phyloP scores from a whole-genome alignment of 2,888 invertebrate species.

The Xylota sylvarum region DNA sequence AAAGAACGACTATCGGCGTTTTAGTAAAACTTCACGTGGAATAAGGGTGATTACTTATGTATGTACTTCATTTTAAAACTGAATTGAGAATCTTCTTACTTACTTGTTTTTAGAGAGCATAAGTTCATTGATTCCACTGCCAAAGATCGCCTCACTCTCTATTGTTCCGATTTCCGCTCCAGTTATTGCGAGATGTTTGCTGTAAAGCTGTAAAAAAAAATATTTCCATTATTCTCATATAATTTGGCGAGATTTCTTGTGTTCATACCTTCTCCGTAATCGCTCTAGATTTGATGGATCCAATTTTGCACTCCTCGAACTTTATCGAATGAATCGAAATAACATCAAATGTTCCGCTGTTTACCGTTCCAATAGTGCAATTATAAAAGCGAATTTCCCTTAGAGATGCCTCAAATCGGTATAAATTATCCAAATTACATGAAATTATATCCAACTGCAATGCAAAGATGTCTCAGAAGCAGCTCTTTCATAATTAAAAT shows the following conservation, averaged over 20 bases:
- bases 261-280: slow-evolving; percentile 82
- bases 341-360: slow-evolving; percentile 83
- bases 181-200: slow-evolving; percentile 82
- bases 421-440: slow-evolving; percentile 80
- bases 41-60: no score
- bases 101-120: slow-evolving; percentile 82
- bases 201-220: slow-evolving; percentile 79
- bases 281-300: slow-evolving; percentile 81
- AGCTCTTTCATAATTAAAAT: slow-evolving; percentile 76
- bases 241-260: background rate
- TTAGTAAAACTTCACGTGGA: no score
- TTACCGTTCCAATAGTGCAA: slow-evolving; percentile 81
- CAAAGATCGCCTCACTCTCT: slow-evolving; percentile 83
- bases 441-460: slow-evolving; percentile 81
- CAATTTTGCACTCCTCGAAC: slow-evolving; percentile 82
- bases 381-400: slow-evolving; percentile 82
- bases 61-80: background rate
- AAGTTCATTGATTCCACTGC: slow-evolving; percentile 83
- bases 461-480: slow-evolving; percentile 46
- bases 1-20: no score
- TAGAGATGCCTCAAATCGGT: slow-evolving; percentile 82
- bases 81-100: slow-evolving; percentile 60
- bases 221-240: background rate
- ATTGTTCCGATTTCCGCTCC: slow-evolving; percentile 82
- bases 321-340: slow-evolving; percentile 82